Evolutionary conservation across 1,140 invertebrate genomes (phyloP), one percentile per base, ranked within the genome.

Genomic region (Heliconius eleuchia): DNA sequence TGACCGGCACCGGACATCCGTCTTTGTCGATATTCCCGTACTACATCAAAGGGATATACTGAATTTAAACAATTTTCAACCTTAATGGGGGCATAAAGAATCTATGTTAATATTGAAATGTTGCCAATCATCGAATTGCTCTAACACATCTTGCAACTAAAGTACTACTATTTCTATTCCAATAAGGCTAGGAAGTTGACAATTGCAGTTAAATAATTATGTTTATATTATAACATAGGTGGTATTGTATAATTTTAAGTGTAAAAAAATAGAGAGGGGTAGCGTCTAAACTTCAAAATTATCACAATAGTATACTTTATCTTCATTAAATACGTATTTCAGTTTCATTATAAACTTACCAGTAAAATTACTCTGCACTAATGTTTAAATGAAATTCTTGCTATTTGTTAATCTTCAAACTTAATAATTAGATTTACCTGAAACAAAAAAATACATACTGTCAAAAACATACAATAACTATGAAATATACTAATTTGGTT

Each of bases 1-100:
- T 94, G 92, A 92, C 92, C 92, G 92, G 92, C 89, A 93, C 91
- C 92, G 92, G 92, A 94, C 92, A 89, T 94, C 92, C 92, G 92
- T 93, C 92, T 94, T 93, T 92, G 91, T 92, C 89, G 89, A 94
- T 93, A 92, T 93, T 94, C 91, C 91, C 87, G 89, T 93, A 90
- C 91, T 87, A 94, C 92, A 92, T 94, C 92, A 94, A 94, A 94
- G 90, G 89, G 89, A 92, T 79, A 80, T 80, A 84, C 83, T 77
- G 39, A 87, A 84, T 83, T 81, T 80, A 76, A 87, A 80, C 84
- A 84, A 92, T 83, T 88, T 89, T 88, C 85, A 85, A 91, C 91
- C 86, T 88, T 94, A 93, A 85, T 60, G 66, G 55, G 34, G 77
- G 74, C 66, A 42, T 66, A 80, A 73, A 87, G 76, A 80, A 85